Percentiles rank a stretch among this genome's conserved stretches.
These are phyloP conservation scores for Timandra comae DNA, from an alignment of 2,888 invertebrate genomes.

Conservation along the genomic window DNA sequence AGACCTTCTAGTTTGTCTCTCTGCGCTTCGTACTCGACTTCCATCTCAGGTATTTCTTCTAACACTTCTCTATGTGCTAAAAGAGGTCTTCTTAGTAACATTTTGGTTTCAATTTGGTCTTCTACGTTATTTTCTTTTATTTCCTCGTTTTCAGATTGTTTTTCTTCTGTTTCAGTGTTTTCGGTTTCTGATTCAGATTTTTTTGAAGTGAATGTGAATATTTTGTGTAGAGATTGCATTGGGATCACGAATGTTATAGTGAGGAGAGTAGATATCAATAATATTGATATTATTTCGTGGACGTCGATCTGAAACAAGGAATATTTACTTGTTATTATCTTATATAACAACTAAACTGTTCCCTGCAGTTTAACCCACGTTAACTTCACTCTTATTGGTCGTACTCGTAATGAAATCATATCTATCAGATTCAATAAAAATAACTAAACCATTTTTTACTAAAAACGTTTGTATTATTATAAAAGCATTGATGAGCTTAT, in stretches of 20 bases:
- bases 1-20: slow-evolving; percentile 50
- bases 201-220: slow-evolving; percentile 36
- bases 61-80: slow-evolving; percentile 63
- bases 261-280: slow-evolving; percentile 70
- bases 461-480: too few species aligned
- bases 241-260: slow-evolving; percentile 81
- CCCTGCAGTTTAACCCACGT: too few species aligned
- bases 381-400: too few species aligned
- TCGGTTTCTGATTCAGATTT: slow-evolving; percentile 19
- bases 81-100: slow-evolving; percentile 39
- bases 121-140: slow-evolving; percentile 26
- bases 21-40: slow-evolving; percentile 60
- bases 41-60: slow-evolving; percentile 66
- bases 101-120: slow-evolving; percentile 28
- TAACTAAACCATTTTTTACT: too few species aligned
- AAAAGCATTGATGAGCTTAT: too few species aligned
- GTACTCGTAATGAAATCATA: too few species aligned
- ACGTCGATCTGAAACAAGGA: slow-evolving; percentile 69
- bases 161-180: slow-evolving; percentile 9
- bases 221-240: slow-evolving; percentile 71
- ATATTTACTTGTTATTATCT: too few species aligned
- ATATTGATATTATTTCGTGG: slow-evolving; percentile 71
- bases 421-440: too few species aligned
- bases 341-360: too few species aligned
- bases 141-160: slow-evolving; percentile 28